Base-by-base conservation (phyloP, 2,888 invertebrate genomes). In the Herminia tarsipennalis region DNA sequence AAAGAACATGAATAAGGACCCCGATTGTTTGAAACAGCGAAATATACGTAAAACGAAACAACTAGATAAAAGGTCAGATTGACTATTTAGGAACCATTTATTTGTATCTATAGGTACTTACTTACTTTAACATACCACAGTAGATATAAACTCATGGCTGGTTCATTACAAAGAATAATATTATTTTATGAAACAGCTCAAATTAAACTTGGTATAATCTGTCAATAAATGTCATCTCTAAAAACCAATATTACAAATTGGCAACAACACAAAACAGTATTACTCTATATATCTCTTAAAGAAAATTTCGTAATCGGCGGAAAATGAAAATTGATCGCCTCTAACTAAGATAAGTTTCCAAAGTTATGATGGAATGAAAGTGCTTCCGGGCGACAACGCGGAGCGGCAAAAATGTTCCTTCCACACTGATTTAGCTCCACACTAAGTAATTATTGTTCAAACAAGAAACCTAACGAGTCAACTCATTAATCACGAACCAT, bases 281-380 rank as follows among this genome's bases (percentile, higher is more conserved):
- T 69, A 66, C 57, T 62, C 66, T 63, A 68, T 66, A 68, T 66
- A 67, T 78, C 76, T 76, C 78, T 73, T 79, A 67, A 74, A 78
- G 75, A 76, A 81, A 76, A 75, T 36, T 76, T 72, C 75, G 76
- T 86, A 83, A 88, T 87, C 78, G 78, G 72, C 71, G 71, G 79
- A 77, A 81, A 89, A 90, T 88, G 86, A 88, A 87, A 90, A 90
- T 88, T 89, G 89, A 90, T 89, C 81, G 80, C 75, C 76, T 64
- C 81, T 85, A 84, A 88, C 86, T 83, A 86, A 84, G 86, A 88
- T 86, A 88, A 88, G 84, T 89, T 88, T 79, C 71, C 70, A 76
- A 88, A 88, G 84, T 88, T 88, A 83, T 83, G 85, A 85, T 76
- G 78, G 81, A 78, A 80, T 74, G 77, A 60, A 80, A 84, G 83